These are phyloP conservation scores for Pituophis catenifer DNA, from an alignment of 2,113 vertebrate species.

Conservation along the genomic window DNA sequence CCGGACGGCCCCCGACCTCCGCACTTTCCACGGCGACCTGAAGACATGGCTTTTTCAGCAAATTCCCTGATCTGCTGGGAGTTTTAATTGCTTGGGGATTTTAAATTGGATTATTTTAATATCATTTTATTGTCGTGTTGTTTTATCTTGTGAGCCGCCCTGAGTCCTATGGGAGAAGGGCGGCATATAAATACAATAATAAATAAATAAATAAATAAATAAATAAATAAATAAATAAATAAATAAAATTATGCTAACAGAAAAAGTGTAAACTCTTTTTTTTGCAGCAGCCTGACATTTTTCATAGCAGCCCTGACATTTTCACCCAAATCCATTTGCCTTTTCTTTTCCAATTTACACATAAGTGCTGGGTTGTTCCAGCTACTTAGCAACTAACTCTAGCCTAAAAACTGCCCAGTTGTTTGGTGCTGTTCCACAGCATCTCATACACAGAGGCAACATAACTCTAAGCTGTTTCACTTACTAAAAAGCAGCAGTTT, in stretches of 20 bases:
- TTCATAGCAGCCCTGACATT: background rate
- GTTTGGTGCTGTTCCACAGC: background rate
- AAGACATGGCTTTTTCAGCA: too few species aligned
- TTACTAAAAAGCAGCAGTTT: conserved; percentile 20
- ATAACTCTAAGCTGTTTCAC: conserved; percentile 14
- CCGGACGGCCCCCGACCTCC: too few species aligned
- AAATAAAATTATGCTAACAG: background rate
- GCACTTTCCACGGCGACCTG: too few species aligned
- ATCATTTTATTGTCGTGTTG: too few species aligned
- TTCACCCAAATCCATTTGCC: conserved; percentile 1
- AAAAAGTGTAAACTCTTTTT: background rate
- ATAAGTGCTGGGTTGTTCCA: background rate
- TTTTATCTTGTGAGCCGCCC: too few species aligned
- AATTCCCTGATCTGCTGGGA: too few species aligned
- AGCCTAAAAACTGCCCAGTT: conserved; percentile 11
- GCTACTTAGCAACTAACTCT: conserved; percentile 48
- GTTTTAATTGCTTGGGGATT: too few species aligned
- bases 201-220: too few species aligned
- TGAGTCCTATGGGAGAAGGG: too few species aligned
- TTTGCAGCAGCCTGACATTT: background rate
- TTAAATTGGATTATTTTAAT: too few species aligned
- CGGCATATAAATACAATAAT: too few species aligned
- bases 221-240: too few species aligned
- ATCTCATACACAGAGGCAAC: background rate
- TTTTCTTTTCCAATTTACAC: conserved; percentile 30